Evolutionary conservation across 2,113 vertebrate genomes (phyloP).

Genomic region (Limnothrissa miodon): DNA sequence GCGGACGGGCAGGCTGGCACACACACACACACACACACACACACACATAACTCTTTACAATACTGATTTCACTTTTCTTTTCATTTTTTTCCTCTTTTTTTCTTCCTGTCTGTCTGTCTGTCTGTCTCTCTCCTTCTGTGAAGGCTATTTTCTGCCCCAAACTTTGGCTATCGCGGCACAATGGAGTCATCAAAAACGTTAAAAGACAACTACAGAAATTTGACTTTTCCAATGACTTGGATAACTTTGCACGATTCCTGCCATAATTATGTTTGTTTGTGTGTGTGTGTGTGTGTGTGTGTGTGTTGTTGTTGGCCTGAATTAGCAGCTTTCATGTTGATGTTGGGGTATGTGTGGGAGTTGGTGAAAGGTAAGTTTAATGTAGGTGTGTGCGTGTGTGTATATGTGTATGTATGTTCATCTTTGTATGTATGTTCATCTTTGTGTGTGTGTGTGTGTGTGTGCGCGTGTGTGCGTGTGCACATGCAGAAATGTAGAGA

Average conservation of each 20-base stretch:
- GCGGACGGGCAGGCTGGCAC: no score
- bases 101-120: not conserved
- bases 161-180: not conserved
- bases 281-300: conserved; percentile 7
- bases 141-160: not conserved
- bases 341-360: not conserved
- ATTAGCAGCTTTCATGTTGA: no score
- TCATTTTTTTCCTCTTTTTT: not conserved
- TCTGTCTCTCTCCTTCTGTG: not conserved
- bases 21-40: not conserved
- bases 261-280: conserved; percentile 34
- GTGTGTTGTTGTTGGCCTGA: not conserved
- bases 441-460: conserved; percentile 3
- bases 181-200: not conserved
- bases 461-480: not conserved
- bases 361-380: not conserved
- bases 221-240: not conserved
- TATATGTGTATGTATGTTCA: not conserved
- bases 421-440: not conserved
- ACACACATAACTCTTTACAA: not conserved
- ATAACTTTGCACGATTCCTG: conserved; percentile 17
- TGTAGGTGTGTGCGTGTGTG: not conserved
- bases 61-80: not conserved
- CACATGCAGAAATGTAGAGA: not conserved
- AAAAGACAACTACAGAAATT: not conserved